Conservation (phyloP, 2,888 invertebrate genomes). For the Harmothoe impar region DNA sequence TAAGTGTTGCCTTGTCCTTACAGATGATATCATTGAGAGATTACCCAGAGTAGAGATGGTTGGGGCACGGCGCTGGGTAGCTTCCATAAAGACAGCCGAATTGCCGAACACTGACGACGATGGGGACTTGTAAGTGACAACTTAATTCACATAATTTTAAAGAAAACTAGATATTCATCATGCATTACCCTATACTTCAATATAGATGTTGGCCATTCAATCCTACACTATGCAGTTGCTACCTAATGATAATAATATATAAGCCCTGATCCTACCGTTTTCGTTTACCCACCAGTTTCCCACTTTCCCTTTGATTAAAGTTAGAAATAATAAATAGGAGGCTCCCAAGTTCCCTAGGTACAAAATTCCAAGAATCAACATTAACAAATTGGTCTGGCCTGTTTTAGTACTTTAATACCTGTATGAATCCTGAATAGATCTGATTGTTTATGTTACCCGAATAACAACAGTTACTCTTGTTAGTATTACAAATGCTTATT, state of each 20-base stretch:
- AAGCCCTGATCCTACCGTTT: not conserved
- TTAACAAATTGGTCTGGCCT: too few species aligned
- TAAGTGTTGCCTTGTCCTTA: not conserved
- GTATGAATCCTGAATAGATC: too few species aligned
- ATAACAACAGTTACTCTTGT: too few species aligned
- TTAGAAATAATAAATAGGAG: too few species aligned
- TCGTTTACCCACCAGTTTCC: not conserved
- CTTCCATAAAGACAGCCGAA: not conserved
- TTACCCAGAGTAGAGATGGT: not conserved
- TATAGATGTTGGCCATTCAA: not conserved
- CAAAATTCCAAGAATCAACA: too few species aligned
- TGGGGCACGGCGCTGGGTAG: not conserved
- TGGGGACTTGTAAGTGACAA: slow-evolving; percentile 2
- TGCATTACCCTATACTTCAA: not conserved
- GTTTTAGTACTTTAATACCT: too few species aligned
- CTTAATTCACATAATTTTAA: not conserved
- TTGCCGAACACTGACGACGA: not conserved
- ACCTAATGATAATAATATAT: not conserved
- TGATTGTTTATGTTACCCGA: too few species aligned
- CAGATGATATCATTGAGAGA: not conserved
- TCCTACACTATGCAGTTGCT: not conserved
- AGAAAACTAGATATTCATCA: not conserved
- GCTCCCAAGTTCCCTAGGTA: too few species aligned
- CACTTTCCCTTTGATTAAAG: not conserved
- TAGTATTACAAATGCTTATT: too few species aligned